Evolutionary conservation across 2,113 vertebrate genomes (phyloP).

Genomic region (Nesoenas mayeri): DNA sequence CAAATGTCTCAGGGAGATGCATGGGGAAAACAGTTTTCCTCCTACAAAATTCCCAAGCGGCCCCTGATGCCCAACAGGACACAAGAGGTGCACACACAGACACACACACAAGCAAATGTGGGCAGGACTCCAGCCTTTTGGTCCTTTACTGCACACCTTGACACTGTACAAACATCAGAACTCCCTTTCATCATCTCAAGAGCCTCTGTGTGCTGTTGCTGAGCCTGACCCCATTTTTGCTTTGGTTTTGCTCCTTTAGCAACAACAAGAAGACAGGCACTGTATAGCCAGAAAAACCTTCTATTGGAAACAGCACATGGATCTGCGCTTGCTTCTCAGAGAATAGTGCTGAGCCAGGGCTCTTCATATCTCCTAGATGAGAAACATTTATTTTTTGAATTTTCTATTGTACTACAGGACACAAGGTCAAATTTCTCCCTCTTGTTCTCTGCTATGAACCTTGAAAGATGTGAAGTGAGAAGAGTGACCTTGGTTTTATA

Average conservation of each 20-base stretch:
- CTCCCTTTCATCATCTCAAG: background rate
- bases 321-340: background rate
- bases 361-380: background rate
- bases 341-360: background rate
- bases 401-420: background rate
- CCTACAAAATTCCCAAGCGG: background rate
- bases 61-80: fast-evolving
- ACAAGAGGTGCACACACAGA: background rate
- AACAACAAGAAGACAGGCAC: fast-evolving
- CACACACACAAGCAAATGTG: background rate
- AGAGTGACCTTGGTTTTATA: background rate
- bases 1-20: fast-evolving
- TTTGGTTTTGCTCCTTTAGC: background rate
- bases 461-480: background rate
- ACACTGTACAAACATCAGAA: fast-evolving
- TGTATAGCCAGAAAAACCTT: fast-evolving
- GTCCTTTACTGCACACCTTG: background rate
- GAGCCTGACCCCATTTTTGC: background rate
- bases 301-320: fast-evolving
- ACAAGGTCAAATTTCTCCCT: background rate
- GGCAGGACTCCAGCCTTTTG: background rate
- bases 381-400: background rate
- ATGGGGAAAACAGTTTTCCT: fast-evolving
- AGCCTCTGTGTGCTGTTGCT: background rate
- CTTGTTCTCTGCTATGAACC: background rate